Base-by-base conservation (phyloP, 2,888 invertebrate genomes). In the Pseudococcus jackbeardsleyi region DNA sequence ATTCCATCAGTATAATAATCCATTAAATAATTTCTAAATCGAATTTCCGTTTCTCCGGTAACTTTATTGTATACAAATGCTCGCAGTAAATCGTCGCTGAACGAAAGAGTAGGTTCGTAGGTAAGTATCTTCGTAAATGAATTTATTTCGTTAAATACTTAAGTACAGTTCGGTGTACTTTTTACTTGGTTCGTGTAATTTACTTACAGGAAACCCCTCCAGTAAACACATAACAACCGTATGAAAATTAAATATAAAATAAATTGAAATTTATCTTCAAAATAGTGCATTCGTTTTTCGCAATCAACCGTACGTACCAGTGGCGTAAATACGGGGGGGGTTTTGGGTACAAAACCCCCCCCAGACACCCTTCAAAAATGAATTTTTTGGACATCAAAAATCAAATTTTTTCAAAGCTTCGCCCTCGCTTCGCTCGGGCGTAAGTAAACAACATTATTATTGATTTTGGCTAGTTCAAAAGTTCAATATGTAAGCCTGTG, bases 201-300 rank as follows among this genome's bases (percentile, higher is more conserved):
- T 33, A 33, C 17, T 17, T 15, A 33, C 17, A 72, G 26, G 17
- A 33, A 33, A 33, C 5, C 15, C 42, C 72, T 33, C 9, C 72
- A 17, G 9, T 42, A 42, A 64, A 64, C 9, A 64, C 64, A 64
- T 26, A 33, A 72, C 17, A 17, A 33, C 33, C 33, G 33, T 33
- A 72, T 33, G 33, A 33, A 72, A 72, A 72, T 72, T 72, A 72
- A 72, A 33, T 72, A 72, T 72, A 72, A 68, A 72, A 33, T 46
- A 82, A 82, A 82, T 82, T 82, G 79, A 82, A 82, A 82, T 82
- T 82, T 82, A 82, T 82, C 46, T 82, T 9, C 11, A 82, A 4
- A 4, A 11, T 46, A 46, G 46, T 22, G 22, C 19, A 46, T 82
- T 82, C 19, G 79, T 72, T 72, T 33, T 72, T 72, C 33, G 33